phyloP scores from a whole-genome alignment of 2,888 invertebrate species.

The Cataglyphis rosenhaueri region DNA sequence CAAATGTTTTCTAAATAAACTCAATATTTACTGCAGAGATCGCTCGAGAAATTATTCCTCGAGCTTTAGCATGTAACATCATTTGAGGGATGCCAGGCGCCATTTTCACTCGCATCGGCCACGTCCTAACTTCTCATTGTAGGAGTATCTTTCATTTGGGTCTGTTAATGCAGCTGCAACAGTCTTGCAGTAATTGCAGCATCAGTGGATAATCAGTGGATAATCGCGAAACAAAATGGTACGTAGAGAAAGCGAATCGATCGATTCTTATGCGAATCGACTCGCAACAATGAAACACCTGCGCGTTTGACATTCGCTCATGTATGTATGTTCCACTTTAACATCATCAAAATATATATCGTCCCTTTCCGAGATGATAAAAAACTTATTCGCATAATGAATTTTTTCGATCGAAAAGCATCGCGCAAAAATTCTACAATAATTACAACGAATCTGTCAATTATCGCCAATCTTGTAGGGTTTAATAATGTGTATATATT shows the following conservation, averaged over 20 bases:
- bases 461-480: background rate
- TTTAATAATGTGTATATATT: background rate
- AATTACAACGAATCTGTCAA: background rate
- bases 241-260: constrained; percentile 55
- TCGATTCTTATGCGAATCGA: background rate
- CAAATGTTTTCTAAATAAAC: background rate
- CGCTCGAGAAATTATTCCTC: background rate
- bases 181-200: constrained; percentile 22
- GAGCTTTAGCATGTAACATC: background rate
- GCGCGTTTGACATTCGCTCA: constrained; percentile 56
- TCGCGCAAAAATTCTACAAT: background rate
- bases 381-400: background rate
- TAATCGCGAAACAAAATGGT: constrained; percentile 75
- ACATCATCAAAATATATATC: constrained; percentile 67
- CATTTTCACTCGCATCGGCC: constrained; percentile 73
- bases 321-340: constrained; percentile 13
- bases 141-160: constrained; percentile 74
- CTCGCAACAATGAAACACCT: constrained; percentile 49
- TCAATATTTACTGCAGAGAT: background rate
- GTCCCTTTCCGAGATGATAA: constrained; percentile 1
- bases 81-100: constrained; percentile 55
- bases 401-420: background rate
- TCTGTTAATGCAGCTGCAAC: constrained; percentile 35
- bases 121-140: constrained; percentile 81
- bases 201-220: constrained; percentile 50